These are phyloP conservation scores for Leucophenga maculata DNA, from an alignment of 2,888 invertebrate genomes.

Conservation along the genomic window DNA sequence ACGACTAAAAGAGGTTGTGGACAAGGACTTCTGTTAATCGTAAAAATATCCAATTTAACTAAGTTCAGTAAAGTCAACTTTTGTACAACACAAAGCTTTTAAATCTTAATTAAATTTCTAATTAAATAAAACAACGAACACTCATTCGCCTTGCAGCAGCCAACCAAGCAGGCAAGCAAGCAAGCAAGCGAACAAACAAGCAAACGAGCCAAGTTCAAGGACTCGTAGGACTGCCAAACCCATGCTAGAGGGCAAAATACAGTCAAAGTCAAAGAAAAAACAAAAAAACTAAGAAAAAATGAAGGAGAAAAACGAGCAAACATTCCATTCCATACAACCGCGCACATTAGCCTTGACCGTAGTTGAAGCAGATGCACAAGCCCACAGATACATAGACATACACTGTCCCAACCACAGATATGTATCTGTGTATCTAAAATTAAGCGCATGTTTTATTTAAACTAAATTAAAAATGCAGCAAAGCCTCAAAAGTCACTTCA, in stretches of 20 bases:
- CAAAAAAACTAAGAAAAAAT: too few species aligned
- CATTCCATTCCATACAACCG: constrained; percentile 16
- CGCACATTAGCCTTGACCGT: constrained; percentile 20
- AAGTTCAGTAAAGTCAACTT: neutral
- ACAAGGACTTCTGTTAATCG: too few species aligned
- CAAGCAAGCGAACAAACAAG: neutral
- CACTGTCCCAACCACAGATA: too few species aligned
- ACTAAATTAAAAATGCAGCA: constrained; percentile 11
- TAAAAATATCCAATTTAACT: too few species aligned
- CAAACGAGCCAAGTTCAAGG: constrained; percentile 7
- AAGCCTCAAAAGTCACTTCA: neutral
- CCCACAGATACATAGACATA: neutral
- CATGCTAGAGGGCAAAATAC: too few species aligned
- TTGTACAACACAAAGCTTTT: neutral
- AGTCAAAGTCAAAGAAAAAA: too few species aligned
- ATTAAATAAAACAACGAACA: constrained; percentile 10
- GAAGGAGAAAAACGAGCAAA: too few species aligned
- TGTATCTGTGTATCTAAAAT: constrained; percentile 5
- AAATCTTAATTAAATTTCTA: constrained; percentile 11
- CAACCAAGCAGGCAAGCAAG: neutral
- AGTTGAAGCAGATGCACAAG: constrained; percentile 1
- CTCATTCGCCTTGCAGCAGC: neutral
- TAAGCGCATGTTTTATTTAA: constrained; percentile 5
- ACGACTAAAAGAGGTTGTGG: too few species aligned
- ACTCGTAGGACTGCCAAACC: neutral